phyloP scores from a whole-genome alignment of 2,113 vertebrate species.

The Jacana jacana region DNA sequence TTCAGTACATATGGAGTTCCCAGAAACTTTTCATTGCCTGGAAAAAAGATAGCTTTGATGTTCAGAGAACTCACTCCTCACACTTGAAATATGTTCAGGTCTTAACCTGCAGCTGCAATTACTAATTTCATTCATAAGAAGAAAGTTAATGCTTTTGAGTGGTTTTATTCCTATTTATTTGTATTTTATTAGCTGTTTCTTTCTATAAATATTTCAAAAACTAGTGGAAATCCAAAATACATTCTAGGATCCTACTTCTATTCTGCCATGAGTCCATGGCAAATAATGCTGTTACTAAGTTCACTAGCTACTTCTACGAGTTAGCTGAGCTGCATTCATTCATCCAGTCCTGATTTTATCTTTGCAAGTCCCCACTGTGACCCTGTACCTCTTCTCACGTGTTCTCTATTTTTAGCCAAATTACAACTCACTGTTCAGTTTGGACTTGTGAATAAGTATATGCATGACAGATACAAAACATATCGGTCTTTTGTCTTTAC shows the following conservation, averaged over 20 bases:
- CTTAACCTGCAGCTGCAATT: background rate
- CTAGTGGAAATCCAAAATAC: background rate
- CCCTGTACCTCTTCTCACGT: background rate
- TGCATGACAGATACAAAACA: background rate
- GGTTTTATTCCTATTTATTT: background rate
- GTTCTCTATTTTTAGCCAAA: background rate
- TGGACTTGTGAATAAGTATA: background rate
- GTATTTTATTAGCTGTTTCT: background rate
- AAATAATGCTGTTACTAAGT: background rate
- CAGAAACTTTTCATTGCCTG: background rate
- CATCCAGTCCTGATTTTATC: background rate
- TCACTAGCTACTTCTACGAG: background rate
- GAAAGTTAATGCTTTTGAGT: background rate
- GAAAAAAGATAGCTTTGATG: background rate
- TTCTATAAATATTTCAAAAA: background rate
- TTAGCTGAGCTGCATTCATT: background rate
- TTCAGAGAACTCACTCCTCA: background rate
- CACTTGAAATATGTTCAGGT: background rate
- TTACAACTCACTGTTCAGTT: background rate
- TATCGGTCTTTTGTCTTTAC: background rate
- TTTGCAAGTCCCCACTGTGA: fast-evolving
- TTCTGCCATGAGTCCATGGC: background rate
- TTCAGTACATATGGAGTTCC: background rate
- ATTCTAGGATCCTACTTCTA: background rate
- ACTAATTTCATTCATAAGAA: background rate